These are phyloP conservation scores for Lamprologus speciosus DNA, from an alignment of 2,113 vertebrate genomes.

Conservation along the genomic window DNA sequence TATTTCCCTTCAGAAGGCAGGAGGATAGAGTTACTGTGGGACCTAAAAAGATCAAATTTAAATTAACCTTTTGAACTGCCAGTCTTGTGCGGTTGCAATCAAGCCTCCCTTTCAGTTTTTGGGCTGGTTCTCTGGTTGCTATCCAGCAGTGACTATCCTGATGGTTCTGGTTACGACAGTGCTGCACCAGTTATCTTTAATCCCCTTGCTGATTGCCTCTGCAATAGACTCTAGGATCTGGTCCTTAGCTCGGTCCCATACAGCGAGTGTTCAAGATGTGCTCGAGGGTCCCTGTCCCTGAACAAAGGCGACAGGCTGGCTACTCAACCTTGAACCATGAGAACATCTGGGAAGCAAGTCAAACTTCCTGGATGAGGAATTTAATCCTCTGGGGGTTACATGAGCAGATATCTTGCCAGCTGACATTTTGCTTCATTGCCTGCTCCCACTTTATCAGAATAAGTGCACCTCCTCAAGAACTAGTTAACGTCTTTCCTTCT, in stretches of 20 bases:
- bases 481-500: not conserved
- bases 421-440: not conserved
- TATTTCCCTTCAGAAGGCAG: not conserved
- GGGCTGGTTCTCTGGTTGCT: not conserved
- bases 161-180: not conserved
- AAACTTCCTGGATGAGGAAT: not conserved
- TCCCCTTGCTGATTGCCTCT: not conserved
- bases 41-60: not conserved
- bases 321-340: not conserved
- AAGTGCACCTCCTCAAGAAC: not conserved
- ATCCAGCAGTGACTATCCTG: not conserved
- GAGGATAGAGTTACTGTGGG: not conserved
- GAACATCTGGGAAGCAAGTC: not conserved
- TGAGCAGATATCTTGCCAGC: not conserved
- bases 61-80: not conserved
- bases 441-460: not conserved
- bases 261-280: not conserved
- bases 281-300: not conserved
- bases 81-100: not conserved
- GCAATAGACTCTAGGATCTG: not conserved
- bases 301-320: not conserved
- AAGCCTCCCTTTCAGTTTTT: not conserved
- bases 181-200: not conserved
- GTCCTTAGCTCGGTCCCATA: accelerated
- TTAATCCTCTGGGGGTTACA: not conserved